These are phyloP conservation scores for Volucella inflata DNA, from an alignment of 2,888 invertebrate species.

Conservation along the genomic window DNA sequence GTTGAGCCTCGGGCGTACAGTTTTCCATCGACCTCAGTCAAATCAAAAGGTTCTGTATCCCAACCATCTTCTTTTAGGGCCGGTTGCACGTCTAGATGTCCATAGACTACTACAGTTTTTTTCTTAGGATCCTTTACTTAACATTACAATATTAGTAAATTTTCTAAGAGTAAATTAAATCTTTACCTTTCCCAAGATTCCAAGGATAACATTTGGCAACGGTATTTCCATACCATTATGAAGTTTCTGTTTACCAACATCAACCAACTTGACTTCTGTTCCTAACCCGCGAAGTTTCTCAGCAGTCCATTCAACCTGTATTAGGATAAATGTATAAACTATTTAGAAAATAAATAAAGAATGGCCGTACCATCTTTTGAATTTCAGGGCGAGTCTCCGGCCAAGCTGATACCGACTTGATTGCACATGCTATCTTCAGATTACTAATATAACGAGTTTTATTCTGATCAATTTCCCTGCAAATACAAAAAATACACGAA, in stretches of 20 bases:
- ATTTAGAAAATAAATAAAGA: too few species aligned
- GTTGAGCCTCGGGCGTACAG: constrained; percentile 95
- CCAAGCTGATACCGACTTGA: constrained; percentile 97
- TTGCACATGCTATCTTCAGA: constrained; percentile 94
- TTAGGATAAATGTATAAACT: not conserved
- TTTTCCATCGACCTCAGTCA: constrained; percentile 94
- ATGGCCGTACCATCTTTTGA: constrained; percentile 87
- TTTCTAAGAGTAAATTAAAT: constrained; percentile 13
- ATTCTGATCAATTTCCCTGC: constrained; percentile 88
- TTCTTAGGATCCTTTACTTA: constrained; percentile 88
- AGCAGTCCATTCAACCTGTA: constrained; percentile 89
- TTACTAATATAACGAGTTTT: constrained; percentile 90
- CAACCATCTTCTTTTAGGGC: constrained; percentile 97
- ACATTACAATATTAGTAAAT: not conserved
- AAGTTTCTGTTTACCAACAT: constrained; percentile 90
- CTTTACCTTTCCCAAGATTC: constrained; percentile 88
- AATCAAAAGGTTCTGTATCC: constrained; percentile 96
- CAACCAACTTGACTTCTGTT: constrained; percentile 88
- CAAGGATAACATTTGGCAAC: constrained; percentile 94
- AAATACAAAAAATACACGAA: constrained; percentile 22
- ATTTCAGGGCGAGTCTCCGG: constrained; percentile 92
- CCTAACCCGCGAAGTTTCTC: constrained; percentile 89
- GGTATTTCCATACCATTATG: constrained; percentile 89
- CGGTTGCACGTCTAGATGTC: constrained; percentile 99
- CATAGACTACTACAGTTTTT: constrained; percentile 97